Base-by-base conservation (phyloP, 2,113 vertebrate species). In the Halichoeres trimaculatus region DNA sequence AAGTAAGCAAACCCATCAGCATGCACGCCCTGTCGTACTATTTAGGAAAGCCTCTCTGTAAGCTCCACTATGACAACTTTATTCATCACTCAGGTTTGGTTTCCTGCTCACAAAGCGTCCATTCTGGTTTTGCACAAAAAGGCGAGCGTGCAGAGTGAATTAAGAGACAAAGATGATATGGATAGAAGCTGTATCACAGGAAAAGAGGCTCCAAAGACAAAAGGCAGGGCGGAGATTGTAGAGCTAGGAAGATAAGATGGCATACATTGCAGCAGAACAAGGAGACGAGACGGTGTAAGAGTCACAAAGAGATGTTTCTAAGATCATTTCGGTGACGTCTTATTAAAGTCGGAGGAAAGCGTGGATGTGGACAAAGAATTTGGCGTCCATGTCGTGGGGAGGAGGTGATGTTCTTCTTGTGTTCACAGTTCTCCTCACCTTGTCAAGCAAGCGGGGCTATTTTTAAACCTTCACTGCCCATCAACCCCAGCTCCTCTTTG, bases 381-480 rank as follows among this genome's bases (percentile, higher is more conserved):
- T 30, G 30, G 30, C 30, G 30, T 30, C n/a, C n/a, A n/a, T n/a
- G n/a, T n/a, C n/a, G 30, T 3, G 30, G 30, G 69, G 41, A 30
- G 51, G 67, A 76, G 70, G 48, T 48, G 79, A 69, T 78, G 73
- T 67, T 76, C 71, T 38, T 76, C 58, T 55, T 43, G 69, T 77
- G 68, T 93, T 92, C 89, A 83, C 79, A 91, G 92, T 93, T 87
- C 91, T 94, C 94, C 92, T 95, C 92, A 92, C 93, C 92, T 95
- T 94, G 94, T 93, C 88, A 94, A 89, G 93, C 94, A 71, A 86
- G 91, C 16, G 11, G 35, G 7, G 91, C 89, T 95, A 95, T 96
- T 95, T 96, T 95, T 95, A 87, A 85, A 95, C 93, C 83, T 90
- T 92, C 69, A 83, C 91, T 93, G 84, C 91, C 92, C 95, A 95